Evolutionary conservation across 2,888 invertebrate genomes (phyloP).

Genomic region (Rhamnusium bicolor): DNA sequence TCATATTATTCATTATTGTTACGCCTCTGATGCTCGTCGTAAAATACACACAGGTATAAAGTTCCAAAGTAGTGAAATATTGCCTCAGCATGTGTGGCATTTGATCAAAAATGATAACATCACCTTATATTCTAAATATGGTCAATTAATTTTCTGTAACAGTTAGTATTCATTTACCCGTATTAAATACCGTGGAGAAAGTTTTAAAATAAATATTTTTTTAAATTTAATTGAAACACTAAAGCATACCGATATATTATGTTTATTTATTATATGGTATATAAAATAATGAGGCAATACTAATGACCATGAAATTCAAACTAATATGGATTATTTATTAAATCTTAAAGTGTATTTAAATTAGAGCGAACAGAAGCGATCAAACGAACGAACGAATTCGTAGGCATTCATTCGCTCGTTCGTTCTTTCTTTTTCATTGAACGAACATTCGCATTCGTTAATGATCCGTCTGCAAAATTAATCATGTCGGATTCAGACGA

Average conservation of each 20-base stretch:
- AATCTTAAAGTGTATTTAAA: too few relatives aligned
- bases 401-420: too few relatives aligned
- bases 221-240: not conserved
- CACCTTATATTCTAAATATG: conserved; percentile 17
- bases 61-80: conserved; percentile 12
- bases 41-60: conserved; percentile 9
- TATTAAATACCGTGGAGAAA: conserved; percentile 1
- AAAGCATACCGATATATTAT: not conserved
- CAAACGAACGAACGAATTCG: too few relatives aligned
- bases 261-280: not conserved
- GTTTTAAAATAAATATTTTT: not conserved
- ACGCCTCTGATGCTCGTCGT: not conserved
- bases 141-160: conserved; percentile 25
- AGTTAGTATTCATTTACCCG: conserved; percentile 9
- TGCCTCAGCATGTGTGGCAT: conserved; percentile 21
- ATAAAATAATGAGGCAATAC: not conserved
- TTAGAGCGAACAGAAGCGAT: too few relatives aligned
- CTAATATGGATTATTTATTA: not conserved
- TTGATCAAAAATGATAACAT: conserved; percentile 19
- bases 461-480: too few relatives aligned
- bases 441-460: too few relatives aligned
- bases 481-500: too few relatives aligned
- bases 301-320: not conserved
- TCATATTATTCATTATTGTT: not conserved
- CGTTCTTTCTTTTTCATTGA: too few relatives aligned